Evolutionary conservation across 2,797 vertebrate genomes (phyloP), one percentile per base, ranked within the genome.

Genomic region (Hypotaenidia philippensis): DNA sequence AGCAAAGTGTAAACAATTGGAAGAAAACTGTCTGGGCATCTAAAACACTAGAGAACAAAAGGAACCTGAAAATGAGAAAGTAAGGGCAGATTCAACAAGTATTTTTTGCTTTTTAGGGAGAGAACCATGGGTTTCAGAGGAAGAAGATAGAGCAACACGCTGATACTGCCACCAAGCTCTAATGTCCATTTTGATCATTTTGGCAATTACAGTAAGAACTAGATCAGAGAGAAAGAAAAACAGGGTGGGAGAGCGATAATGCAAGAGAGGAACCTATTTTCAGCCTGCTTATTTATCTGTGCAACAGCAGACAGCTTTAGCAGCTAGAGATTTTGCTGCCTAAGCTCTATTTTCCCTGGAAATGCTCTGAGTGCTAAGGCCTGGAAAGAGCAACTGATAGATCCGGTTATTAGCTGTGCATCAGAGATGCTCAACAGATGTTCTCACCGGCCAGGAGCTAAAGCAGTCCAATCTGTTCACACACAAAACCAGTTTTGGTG

Each of bases 391-490:
- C 87, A 94, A 31, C 31, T 1, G 4, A 77, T 10, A 78, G 72
- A 89, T 65, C 13, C 69, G 32, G 41, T 83, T 83, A 88, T 86
- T 86, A 88, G 83, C 91, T 65, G 32, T 45, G 65, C 53, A 87
- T 75, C 61, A 86, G 83, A 68, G 70, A 72, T 69, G 59, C 70
- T 76, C 74, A 86, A 34, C 88, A 93, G 90, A 71, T 92, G 92
- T 92, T 92, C 79, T 71, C 34, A 25, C 61, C 29, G 45, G 49
- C 80, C 53, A 15, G 5, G 9, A 93, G 52, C 38, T 61, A 77
- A 32, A 63, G 40, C 44, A 83, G 41, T 57, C 40, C 72, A 25
- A 3, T 78, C 72, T 34, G 65, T 69, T 78, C n/a, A 26, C n/a
- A 79, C 41, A 44, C 40, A 83, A 71, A 84, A 32, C 3, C 0